phyloP scores from a whole-genome alignment of 1,140 invertebrate species.

The Orchestia grillus region DNA sequence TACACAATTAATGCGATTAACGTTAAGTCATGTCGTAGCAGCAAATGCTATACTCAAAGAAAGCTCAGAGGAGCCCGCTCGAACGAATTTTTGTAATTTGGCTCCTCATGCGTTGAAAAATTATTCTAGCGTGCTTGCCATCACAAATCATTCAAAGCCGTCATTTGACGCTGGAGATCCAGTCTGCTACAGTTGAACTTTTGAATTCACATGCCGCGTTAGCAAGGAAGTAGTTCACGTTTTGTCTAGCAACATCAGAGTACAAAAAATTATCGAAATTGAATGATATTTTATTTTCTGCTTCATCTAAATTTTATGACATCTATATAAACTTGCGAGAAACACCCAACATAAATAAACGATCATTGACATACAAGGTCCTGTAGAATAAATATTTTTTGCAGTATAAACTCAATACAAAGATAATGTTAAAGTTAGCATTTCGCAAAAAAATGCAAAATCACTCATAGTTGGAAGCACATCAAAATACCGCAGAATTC shows the following conservation, averaged over 20 bases:
- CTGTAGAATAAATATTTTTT: neutral
- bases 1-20: too few relatives aligned
- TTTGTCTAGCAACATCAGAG: neutral
- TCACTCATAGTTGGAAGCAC: neutral
- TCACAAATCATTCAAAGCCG: too few relatives aligned
- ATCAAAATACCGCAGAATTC: neutral
- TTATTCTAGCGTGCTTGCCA: too few relatives aligned
- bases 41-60: too few relatives aligned
- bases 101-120: too few relatives aligned
- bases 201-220: neutral
- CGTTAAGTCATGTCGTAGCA: too few relatives aligned
- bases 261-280: neutral
- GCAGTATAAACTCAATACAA: neutral
- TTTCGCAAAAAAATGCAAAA: neutral
- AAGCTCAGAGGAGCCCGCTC: too few relatives aligned
- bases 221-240: neutral
- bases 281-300: neutral
- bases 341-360: neutral
- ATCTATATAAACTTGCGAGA: neutral
- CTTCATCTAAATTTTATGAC: neutral
- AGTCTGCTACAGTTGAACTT: neutral
- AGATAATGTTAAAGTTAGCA: neutral
- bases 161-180: neutral
- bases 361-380: neutral
- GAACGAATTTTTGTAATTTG: too few relatives aligned